Conservation (phyloP, 2,113 vertebrate species). For the Daphoenositta chrysoptera region DNA sequence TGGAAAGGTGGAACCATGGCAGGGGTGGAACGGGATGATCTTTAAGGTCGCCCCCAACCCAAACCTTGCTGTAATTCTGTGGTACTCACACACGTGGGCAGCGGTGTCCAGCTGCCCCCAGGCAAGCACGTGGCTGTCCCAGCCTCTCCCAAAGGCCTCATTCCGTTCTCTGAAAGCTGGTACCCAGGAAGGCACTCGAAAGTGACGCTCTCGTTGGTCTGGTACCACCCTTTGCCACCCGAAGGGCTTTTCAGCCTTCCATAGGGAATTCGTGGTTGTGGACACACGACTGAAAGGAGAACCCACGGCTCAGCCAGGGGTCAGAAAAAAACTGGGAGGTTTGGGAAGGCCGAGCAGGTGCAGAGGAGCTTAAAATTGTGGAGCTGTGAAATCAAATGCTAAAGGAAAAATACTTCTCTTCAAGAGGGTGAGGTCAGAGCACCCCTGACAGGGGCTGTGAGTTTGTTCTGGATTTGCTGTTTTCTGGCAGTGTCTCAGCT, state of each 20-base stretch:
- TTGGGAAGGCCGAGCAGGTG: not conserved
- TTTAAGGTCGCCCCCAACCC: not conserved
- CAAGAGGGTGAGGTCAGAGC: not conserved
- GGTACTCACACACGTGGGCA: constrained; percentile 47
- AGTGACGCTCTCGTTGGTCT: not conserved
- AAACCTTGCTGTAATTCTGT: rapidly evolving
- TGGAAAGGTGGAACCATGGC: not conserved
- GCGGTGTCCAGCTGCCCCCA: not conserved
- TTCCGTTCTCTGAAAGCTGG: not conserved
- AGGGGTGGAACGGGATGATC: not conserved
- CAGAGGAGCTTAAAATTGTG: not conserved
- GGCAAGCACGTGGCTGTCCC: not conserved
- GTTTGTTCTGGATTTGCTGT: rapidly evolving
- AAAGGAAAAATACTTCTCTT: not conserved
- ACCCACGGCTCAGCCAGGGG: not conserved
- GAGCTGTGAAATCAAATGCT: not conserved
- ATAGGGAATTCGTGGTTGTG: not conserved
- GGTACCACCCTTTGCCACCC: not conserved
- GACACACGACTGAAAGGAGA: constrained; percentile 49
- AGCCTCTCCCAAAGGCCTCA: rapidly evolving
- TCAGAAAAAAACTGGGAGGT: not conserved
- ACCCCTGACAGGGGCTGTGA: not conserved
- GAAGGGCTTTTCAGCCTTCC: not conserved
- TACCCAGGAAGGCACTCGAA: not conserved
- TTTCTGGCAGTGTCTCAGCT: not conserved